Evolutionary conservation across 1,140 invertebrate genomes (phyloP), one percentile per base, ranked within the genome.

Genomic region (Euglossa dilemma): DNA sequence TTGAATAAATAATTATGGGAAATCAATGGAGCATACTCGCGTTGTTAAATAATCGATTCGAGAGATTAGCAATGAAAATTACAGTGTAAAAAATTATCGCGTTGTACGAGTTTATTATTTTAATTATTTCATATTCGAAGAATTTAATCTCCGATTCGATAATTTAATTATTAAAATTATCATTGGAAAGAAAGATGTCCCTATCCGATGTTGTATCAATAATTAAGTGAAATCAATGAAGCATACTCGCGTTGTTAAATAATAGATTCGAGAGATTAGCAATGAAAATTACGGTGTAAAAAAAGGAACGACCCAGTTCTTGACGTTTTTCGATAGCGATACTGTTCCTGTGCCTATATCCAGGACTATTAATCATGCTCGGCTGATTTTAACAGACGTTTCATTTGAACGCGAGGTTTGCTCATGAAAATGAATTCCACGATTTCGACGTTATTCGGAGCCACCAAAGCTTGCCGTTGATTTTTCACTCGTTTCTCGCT

Each of bases 261-360:
- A 56, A 72, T 72, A n/a, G 50, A 54, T 54, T 12, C 0, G 25
- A 16, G 9, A 7, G 28, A 43, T 56, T 56, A 43, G 52, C 28
- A n/a, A 72, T 56, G 52, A 36, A 56, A 47, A 69, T 50, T 50
- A 18, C 14, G 8, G 14, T 23, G 14, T 23, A 16, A 36, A 50
- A 45, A 47, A 72, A 72, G 20, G 20, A 56, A 9, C 12, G 70
- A 43, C 52, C 52, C n/a, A 72, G 70, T 72, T 56, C 52, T 56
- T 23, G 14, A 72, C 28, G 36, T 18, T 56, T 43, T 23, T 69
- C 11, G 63, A 64, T n/a, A 28, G 69, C 23, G 16, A n/a, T 14
- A 56, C 28, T 54, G 25, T 71, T 20, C 14, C 25, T 20, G 61
- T 36, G 16, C 12, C 28, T 72, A 56, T 28, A 43, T 56, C 28